Percentiles rank a stretch among this genome's conserved stretches.
phyloP scores from a whole-genome alignment of 64 coral and sea anemone genomes.

The Astreopora myriophthalma region DNA sequence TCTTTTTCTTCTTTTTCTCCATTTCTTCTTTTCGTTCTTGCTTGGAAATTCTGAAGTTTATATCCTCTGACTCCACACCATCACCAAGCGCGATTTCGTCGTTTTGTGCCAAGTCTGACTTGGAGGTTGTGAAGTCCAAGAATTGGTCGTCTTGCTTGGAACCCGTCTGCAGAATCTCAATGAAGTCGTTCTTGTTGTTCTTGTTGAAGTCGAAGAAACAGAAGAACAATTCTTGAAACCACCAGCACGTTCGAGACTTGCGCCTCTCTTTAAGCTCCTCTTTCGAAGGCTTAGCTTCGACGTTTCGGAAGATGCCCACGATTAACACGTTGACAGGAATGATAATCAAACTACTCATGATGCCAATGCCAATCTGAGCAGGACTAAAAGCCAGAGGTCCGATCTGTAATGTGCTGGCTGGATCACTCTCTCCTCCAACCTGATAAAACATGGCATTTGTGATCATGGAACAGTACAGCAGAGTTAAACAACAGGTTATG shows the following conservation, averaged over 20 bases:
- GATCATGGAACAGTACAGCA: constrained; percentile 88
- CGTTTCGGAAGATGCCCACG: constrained; percentile 75
- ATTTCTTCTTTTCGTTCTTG: constrained; percentile 87
- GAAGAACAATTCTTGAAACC: constrained; percentile 88
- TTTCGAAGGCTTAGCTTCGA: constrained; percentile 76
- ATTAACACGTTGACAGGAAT: constrained; percentile 88
- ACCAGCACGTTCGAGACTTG: constrained; percentile 78
- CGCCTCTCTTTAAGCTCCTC: constrained; percentile 78
- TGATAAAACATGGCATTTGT: constrained; percentile 97
- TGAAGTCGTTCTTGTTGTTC: constrained; percentile 85
- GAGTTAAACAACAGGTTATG: constrained; percentile 83
- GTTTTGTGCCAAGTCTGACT: constrained; percentile 48
- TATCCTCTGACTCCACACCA: constrained; percentile 78
- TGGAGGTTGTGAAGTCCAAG: constrained; percentile 59
- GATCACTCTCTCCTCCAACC: constrained; percentile 76
- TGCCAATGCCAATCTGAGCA: constrained; percentile 83
- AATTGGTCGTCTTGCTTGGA: constrained; percentile 77
- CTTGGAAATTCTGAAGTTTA: constrained; percentile 87
- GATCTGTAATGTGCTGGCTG: constrained; percentile 73
- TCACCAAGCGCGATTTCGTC: constrained; percentile 8
- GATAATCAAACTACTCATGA: constrained; percentile 90
- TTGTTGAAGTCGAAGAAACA: constrained; percentile 88
- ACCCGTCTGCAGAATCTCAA: constrained; percentile 82
- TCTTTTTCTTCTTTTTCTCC: constrained; percentile 89
- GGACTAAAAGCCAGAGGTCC: constrained; percentile 85